Evolutionary conservation across 1,140 invertebrate species (phyloP), one percentile per base, ranked within the genome.

Genomic region (Stenopsyche tienmushanensis): DNA sequence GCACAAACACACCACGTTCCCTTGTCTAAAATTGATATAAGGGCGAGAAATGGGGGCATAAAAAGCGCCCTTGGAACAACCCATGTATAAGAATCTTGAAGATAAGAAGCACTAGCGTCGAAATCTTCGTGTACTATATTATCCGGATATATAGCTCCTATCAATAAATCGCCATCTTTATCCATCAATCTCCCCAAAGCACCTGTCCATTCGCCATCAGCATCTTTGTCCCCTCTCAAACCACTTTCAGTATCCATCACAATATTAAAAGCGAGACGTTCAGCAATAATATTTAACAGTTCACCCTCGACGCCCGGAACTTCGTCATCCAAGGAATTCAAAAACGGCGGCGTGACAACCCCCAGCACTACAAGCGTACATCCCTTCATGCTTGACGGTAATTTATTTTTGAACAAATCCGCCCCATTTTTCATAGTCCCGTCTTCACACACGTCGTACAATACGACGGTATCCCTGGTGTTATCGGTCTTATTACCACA

Each of bases 81-180:
- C 80, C 80, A 84, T 9, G 81, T 78, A 66, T 83, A 81, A 0
- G 77, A 77, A 69, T 84, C 82, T 13, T 77, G 73, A 9, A 83
- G 71, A 65, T 84, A 84, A 1, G 74, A 73, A 2, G 73, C 72
- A n/a, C 78, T 80, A 8, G 74, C 74, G 63, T 82, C 82, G 67
- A 83, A 84, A 66, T 78, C 75, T 47, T 80, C 78, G 17, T 78
- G 76, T 2, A 83, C 77, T 64, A 82, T 80, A 63, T 80, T 80
- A 70, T 84, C 82, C 17, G 83, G 82, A 73, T 78, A 83, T 62
- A 78, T 82, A 25, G 79, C 83, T 1, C 83, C 83, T 9, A 83
- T 64, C 3, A 82, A 67, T 1, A 84, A 75, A 20, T 83, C 75
- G 1, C 78, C 82, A 60, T 76, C 73, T 53, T 76, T 77, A 0